Evolutionary conservation across 2,888 invertebrate species (phyloP).

Genomic region (Hirtodrosophila alboralis): DNA sequence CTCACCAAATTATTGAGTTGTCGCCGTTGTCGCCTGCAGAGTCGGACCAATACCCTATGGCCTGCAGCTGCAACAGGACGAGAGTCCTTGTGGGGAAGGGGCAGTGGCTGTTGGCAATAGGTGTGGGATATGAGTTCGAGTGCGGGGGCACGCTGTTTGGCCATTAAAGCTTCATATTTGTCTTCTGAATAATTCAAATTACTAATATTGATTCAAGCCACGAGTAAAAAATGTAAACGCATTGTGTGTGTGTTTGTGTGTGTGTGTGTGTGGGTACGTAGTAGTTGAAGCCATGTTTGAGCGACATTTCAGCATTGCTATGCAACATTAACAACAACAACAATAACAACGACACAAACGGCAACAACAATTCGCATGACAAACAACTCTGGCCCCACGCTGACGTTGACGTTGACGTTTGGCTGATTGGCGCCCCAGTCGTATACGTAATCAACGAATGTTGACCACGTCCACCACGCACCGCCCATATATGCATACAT

Average conservation of each 20-base stretch:
- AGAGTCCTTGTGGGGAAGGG: slow-evolving; percentile 11
- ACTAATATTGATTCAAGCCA: slow-evolving; percentile 84
- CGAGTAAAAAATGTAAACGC: slow-evolving; percentile 71
- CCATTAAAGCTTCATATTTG: slow-evolving; percentile 84
- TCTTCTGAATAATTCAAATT: slow-evolving; percentile 84
- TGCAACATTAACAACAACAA: slow-evolving; percentile 54
- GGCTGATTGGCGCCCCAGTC: slow-evolving; percentile 78
- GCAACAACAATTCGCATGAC: slow-evolving; percentile 46
- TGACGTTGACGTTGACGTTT: slow-evolving; percentile 69
- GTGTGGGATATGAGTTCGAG: slow-evolving; percentile 33
- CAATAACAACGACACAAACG: slow-evolving; percentile 35
- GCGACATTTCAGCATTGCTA: slow-evolving; percentile 65
- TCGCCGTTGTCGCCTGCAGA: slow-evolving; percentile 47
- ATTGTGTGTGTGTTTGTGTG: slow-evolving; percentile 31
- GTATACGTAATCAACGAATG: slow-evolving; percentile 82
- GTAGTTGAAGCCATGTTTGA: slow-evolving; percentile 38
- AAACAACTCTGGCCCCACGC: slow-evolving; percentile 22
- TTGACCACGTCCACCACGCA: slow-evolving; percentile 77
- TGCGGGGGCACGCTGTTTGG: slow-evolving; percentile 77
- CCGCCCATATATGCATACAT: slow-evolving; percentile 20
- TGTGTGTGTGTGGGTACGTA: slow-evolving; percentile 18
- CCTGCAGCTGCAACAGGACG: slow-evolving; percentile 45
- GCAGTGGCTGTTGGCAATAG: slow-evolving; percentile 24
- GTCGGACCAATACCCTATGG: slow-evolving; percentile 39
- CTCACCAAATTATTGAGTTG: slow-evolving; percentile 77